These are phyloP conservation scores for Montipora cactus DNA, from an alignment of 64 coral and sea anemone genomes.

Conservation along the genomic window DNA sequence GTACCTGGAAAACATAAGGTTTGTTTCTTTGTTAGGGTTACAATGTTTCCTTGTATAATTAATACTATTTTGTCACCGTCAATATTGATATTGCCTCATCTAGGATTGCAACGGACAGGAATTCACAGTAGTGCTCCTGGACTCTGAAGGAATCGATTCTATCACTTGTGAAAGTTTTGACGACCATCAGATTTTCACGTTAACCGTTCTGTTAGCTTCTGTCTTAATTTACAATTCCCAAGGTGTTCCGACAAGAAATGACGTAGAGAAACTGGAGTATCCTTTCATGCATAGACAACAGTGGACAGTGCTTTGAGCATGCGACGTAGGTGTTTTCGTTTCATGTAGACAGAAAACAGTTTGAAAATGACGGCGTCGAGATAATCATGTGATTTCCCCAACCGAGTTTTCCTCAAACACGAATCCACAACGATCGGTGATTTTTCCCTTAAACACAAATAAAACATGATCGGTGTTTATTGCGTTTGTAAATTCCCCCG, in stretches of 20 bases:
- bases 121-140: conserved; percentile 50
- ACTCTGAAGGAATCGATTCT: conserved; percentile 63
- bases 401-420: too few relatives aligned
- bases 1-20: conserved; percentile 1
- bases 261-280: conserved; percentile 63
- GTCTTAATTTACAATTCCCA: conserved; percentile 59
- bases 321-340: not conserved
- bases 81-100: not conserved
- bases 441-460: too few relatives aligned
- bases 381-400: too few relatives aligned
- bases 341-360: too few relatives aligned
- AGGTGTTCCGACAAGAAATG: conserved; percentile 29
- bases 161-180: conserved; percentile 13
- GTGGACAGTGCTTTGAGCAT: too few relatives aligned
- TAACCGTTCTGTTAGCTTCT: conserved; percentile 60
- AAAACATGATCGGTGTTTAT: too few relatives aligned
- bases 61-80: not conserved
- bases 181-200: conserved; percentile 59
- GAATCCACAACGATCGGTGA: too few relatives aligned
- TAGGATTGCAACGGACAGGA: conserved; percentile 48
- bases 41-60: not conserved
- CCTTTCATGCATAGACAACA: conserved; percentile 5
- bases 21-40: not conserved
- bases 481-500: too few relatives aligned
- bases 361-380: too few relatives aligned